Evolutionary conservation across 2,113 vertebrate genomes (phyloP).

Genomic region (Pelecanus crispus): DNA sequence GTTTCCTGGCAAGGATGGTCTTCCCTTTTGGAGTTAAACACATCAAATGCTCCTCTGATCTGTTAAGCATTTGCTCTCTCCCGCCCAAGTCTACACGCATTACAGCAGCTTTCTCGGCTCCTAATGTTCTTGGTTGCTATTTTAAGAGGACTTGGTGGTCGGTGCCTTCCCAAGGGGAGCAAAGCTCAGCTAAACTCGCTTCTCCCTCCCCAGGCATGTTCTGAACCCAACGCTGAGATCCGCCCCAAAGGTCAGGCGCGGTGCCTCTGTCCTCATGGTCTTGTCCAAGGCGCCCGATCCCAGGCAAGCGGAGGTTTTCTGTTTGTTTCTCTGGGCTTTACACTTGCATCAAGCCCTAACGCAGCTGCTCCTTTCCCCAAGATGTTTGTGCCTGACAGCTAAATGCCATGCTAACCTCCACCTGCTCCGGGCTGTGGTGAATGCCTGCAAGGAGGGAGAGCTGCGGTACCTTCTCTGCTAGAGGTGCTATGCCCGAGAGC

Average conservation of each 20-base stretch:
- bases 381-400: not conserved
- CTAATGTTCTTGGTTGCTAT: not conserved
- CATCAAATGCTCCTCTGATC: not conserved
- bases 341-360: not conserved
- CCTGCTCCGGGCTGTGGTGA: not conserved
- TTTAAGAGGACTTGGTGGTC: not conserved
- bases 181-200: not conserved
- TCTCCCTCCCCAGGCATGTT: not conserved
- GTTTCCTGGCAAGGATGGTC: not conserved
- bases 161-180: not conserved
- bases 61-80: not conserved
- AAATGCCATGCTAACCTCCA: not conserved
- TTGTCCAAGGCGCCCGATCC: not conserved
- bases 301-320: not conserved
- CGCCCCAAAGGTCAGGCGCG: not conserved
- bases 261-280: not conserved
- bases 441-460: not conserved
- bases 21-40: not conserved
- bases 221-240: rapidly evolving
- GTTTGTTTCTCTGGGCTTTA: not conserved
- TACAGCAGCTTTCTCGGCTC: not conserved
- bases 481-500: not conserved
- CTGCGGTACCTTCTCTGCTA: not conserved
- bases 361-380: not conserved
- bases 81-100: not conserved